Conservation (phyloP, 2,797 vertebrate genomes). For the Neopelma chrysocephalum region DNA sequence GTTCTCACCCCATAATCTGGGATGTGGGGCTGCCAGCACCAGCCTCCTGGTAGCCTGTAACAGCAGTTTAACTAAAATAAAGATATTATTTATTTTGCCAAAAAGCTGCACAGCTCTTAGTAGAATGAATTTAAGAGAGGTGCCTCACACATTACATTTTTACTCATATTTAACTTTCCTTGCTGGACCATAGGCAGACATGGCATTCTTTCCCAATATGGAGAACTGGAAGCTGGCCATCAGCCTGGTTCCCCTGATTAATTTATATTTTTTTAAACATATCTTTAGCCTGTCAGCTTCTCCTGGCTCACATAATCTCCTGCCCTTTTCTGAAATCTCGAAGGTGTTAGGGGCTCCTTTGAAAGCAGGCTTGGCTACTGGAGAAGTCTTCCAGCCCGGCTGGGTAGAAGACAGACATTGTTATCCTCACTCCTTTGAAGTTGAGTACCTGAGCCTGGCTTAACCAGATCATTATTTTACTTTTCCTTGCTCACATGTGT, state of each 20-base stretch:
- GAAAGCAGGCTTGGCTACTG: not conserved
- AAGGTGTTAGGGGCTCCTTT: not conserved
- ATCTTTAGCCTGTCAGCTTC: not conserved
- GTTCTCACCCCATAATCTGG: not conserved
- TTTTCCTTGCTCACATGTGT: constrained; percentile 1
- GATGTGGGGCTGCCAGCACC: not conserved
- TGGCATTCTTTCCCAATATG: not conserved
- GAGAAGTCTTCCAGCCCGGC: not conserved
- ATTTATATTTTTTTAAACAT: not conserved
- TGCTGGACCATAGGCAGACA: not conserved
- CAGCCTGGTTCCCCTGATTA: not conserved
- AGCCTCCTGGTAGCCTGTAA: not conserved
- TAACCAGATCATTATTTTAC: constrained; percentile 15
- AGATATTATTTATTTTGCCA: not conserved
- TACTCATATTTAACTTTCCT: not conserved
- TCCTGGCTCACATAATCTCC: not conserved
- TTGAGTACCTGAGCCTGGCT: not conserved
- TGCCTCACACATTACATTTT: not conserved
- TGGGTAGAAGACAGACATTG: not conserved
- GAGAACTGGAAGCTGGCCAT: not conserved
- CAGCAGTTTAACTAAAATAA: not conserved
- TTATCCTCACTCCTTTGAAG: constrained; percentile 42
- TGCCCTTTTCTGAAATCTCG: not conserved
- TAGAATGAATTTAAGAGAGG: not conserved
- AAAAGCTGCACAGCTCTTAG: not conserved